These are phyloP conservation scores for Rutpela maculata DNA, from an alignment of 2,888 invertebrate species.

Conservation along the genomic window DNA sequence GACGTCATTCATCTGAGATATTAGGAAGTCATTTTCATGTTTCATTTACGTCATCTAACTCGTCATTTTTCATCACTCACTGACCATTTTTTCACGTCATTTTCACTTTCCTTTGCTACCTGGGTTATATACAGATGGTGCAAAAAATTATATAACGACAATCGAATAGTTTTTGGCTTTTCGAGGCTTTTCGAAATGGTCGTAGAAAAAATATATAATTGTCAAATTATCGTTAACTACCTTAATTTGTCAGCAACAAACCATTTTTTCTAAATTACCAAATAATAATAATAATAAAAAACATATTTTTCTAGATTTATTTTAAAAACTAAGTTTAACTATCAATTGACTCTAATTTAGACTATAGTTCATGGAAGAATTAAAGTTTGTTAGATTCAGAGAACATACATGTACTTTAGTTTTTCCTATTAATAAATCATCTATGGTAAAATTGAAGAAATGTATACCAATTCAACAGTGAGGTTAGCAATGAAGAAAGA, in stretches of 20 bases:
- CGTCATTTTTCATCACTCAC: too few relatives aligned
- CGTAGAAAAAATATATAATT: too few relatives aligned
- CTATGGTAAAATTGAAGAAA: background rate
- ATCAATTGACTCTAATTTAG: constrained; percentile 12
- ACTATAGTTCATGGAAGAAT: constrained; percentile 13
- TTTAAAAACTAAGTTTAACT: background rate
- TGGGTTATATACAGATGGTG: too few relatives aligned
- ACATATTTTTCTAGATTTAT: background rate
- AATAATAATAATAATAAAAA: background rate
- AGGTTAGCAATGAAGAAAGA: background rate
- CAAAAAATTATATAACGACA: too few relatives aligned
- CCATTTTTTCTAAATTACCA: background rate
- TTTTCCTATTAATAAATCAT: background rate
- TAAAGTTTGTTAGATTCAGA: constrained; percentile 2
- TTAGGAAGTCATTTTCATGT: too few relatives aligned
- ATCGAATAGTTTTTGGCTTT: too few relatives aligned
- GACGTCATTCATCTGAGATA: too few relatives aligned
- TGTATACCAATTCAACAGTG: too few relatives aligned
- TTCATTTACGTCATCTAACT: too few relatives aligned
- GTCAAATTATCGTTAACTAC: background rate
- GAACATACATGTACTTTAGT: constrained; percentile 3
- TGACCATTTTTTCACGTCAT: too few relatives aligned
- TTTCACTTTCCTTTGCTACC: too few relatives aligned
- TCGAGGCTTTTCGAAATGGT: too few relatives aligned
- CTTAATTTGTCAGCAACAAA: background rate